Conservation (phyloP, 2,888 invertebrate genomes). For the Melanostoma mellinum region DNA sequence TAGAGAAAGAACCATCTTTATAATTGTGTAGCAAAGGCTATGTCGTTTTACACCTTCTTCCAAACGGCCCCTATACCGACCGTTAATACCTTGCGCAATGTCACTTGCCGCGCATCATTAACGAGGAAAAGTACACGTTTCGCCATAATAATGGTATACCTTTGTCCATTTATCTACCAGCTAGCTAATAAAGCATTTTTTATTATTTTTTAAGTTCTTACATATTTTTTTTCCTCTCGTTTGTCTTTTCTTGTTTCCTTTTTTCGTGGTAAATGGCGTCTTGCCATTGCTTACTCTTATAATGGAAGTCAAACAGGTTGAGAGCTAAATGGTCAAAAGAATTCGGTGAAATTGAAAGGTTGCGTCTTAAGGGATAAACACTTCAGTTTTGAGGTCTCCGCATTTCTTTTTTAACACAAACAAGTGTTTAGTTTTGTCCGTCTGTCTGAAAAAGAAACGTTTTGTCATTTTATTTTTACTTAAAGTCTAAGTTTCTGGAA, state of each 20-base stretch:
- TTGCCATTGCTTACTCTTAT: conserved; percentile 48
- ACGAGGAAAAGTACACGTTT: conserved; percentile 59
- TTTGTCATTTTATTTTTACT: not conserved
- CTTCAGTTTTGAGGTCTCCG: conserved; percentile 49
- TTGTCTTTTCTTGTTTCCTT: not conserved
- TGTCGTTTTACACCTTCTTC: conserved; percentile 58
- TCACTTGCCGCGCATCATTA: conserved; percentile 71
- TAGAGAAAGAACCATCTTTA: conserved; percentile 26
- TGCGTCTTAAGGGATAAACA: conserved; percentile 50
- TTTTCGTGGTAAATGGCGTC: conserved; percentile 31
- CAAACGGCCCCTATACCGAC: conserved; percentile 4
- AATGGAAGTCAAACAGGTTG: conserved; percentile 72
- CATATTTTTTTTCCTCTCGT: not conserved
- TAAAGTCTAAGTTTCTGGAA: conserved; percentile 33
- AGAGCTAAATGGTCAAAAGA: conserved; percentile 61
- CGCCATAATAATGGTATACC: conserved; percentile 65
- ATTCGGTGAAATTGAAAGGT: conserved; percentile 69
- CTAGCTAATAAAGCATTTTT: conserved; percentile 65
- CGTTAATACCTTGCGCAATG: conserved; percentile 57
- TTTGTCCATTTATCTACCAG: conserved; percentile 64
- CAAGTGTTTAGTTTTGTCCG: conserved; percentile 1
- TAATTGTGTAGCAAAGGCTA: conserved; percentile 45
- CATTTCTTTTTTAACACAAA: conserved; percentile 2
- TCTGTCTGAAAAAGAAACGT: conserved; percentile 18
- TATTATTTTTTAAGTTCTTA: conserved; percentile 29